Conservation (phyloP, 2,113 vertebrate genomes). For the Dascyllus trimaculatus region DNA sequence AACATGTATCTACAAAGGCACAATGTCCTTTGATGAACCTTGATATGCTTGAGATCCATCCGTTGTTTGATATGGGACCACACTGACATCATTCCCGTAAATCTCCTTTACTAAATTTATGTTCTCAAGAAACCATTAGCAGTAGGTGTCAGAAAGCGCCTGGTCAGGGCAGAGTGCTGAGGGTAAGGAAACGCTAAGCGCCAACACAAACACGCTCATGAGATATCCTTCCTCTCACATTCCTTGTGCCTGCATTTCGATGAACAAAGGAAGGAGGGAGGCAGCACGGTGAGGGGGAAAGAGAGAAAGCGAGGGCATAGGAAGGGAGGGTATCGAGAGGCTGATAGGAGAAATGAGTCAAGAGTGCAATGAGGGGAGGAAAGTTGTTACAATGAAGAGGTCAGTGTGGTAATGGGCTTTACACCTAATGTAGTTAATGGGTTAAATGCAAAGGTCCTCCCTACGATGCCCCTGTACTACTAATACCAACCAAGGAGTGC, state of each 20-base stretch:
- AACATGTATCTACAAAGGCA: not conserved
- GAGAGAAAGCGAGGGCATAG: slow-evolving; percentile 42
- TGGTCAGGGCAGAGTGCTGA: slow-evolving; percentile 52
- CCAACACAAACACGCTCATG: slow-evolving; percentile 76
- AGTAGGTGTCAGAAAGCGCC: slow-evolving; percentile 49
- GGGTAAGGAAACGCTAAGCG: slow-evolving; percentile 66
- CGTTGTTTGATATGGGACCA: slow-evolving; percentile 22
- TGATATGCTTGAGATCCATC: slow-evolving; percentile 11
- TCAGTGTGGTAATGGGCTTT: slow-evolving; percentile 58
- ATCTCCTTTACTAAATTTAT: slow-evolving; percentile 20
- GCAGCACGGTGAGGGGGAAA: not conserved
- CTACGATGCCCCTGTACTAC: slow-evolving; percentile 13
- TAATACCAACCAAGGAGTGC: not conserved
- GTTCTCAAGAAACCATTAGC: slow-evolving; percentile 50
- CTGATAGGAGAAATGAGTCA: slow-evolving; percentile 15
- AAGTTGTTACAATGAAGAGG: slow-evolving; percentile 37
- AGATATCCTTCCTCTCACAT: slow-evolving; percentile 83
- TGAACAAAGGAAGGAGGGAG: slow-evolving; percentile 69
- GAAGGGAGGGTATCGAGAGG: slow-evolving; percentile 43
- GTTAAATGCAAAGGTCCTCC: slow-evolving; percentile 10
- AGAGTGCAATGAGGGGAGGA: slow-evolving; percentile 3
- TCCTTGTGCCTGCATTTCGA: slow-evolving; percentile 73
- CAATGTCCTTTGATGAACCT: not conserved
- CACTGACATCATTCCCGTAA: not conserved
- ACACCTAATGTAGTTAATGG: slow-evolving; percentile 15